A percentile compares a stretch with the other conserved stretches of the same genome.
These are phyloP conservation scores for Mobula birostris DNA, from an alignment of 2,113 vertebrate genomes.

Conservation along the genomic window DNA sequence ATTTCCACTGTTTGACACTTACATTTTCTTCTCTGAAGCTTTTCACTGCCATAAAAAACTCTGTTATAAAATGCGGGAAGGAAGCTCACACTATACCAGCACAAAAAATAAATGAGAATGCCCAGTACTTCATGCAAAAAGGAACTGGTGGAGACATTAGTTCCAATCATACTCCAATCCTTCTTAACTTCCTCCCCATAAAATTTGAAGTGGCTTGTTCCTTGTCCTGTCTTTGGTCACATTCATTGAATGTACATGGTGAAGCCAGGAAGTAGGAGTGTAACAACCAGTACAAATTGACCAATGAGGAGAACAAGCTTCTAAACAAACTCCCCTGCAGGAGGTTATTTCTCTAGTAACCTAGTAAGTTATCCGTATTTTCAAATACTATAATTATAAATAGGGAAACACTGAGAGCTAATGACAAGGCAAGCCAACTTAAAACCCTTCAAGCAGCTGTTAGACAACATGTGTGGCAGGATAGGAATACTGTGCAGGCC, in stretches of 20 bases:
- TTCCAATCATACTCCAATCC: slow-evolving; percentile 42
- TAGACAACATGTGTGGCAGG: background rate
- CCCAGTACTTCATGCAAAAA: slow-evolving; percentile 42
- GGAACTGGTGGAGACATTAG: slow-evolving; percentile 40
- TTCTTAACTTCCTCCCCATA: slow-evolving; percentile 30
- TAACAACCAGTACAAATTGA: slow-evolving; percentile 49
- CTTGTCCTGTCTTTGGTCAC: slow-evolving; percentile 26
- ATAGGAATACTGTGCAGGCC: slow-evolving; percentile 11
- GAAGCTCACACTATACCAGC: slow-evolving; percentile 50
- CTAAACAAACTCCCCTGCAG: slow-evolving; percentile 41
- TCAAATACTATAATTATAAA: slow-evolving; percentile 42
- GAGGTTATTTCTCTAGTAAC: slow-evolving; percentile 20
- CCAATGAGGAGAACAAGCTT: slow-evolving; percentile 43
- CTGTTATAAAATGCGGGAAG: slow-evolving; percentile 51
- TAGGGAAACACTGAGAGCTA: slow-evolving; percentile 41
- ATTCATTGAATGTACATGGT: slow-evolving; percentile 40
- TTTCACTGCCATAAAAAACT: slow-evolving; percentile 43
- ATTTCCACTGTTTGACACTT: slow-evolving; percentile 40
- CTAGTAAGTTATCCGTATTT: slow-evolving; percentile 38
- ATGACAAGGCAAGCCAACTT: slow-evolving; percentile 37
- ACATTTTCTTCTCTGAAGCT: slow-evolving; percentile 51
- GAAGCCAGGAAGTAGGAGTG: slow-evolving; percentile 47
- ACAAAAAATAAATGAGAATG: slow-evolving; percentile 49
- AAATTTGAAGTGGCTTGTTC: background rate
- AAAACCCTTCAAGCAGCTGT: slow-evolving; percentile 43